phyloP scores from a whole-genome alignment of 1,140 invertebrate genomes.

The Dendrolimus punctatus region DNA sequence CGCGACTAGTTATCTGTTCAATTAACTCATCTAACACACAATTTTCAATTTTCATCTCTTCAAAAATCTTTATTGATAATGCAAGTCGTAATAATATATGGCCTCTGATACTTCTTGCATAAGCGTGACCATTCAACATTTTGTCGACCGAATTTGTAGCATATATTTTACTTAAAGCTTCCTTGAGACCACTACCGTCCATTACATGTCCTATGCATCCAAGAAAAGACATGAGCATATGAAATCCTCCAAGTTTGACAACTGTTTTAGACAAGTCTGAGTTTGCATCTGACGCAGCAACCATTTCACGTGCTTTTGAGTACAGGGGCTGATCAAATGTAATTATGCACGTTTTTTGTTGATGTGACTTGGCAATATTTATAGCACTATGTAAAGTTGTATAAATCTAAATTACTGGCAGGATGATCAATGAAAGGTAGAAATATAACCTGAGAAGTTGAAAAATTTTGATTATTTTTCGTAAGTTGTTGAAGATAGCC shows the following conservation, averaged over 20 bases:
- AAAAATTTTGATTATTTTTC: too few relatives aligned
- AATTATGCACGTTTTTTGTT: constrained; percentile 24
- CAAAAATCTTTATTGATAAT: constrained; percentile 32
- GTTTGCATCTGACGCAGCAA: constrained; percentile 27
- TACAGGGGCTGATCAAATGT: constrained; percentile 55
- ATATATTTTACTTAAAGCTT: constrained; percentile 38
- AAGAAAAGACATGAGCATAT: constrained; percentile 55
- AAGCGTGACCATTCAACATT: constrained; percentile 41
- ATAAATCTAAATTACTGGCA: constrained; percentile 25
- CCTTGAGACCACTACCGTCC: constrained; percentile 49
- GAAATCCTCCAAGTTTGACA: constrained; percentile 46
- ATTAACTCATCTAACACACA: constrained; percentile 30
- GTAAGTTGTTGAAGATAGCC: too few relatives aligned
- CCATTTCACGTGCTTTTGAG: constrained; percentile 59
- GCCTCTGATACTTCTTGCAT: constrained; percentile 40
- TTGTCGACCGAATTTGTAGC: constrained; percentile 44
- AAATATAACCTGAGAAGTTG: too few relatives aligned
- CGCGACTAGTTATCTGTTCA: constrained; percentile 27
- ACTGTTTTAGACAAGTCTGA: constrained; percentile 25
- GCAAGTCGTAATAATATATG: constrained; percentile 40
- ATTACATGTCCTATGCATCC: constrained; percentile 52
- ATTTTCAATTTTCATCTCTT: constrained; percentile 26
- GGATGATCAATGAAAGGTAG: constrained; percentile 41
- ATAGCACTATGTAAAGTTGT: constrained; percentile 34
- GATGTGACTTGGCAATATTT: constrained; percentile 20